Evolutionary conservation across 1,140 invertebrate species (phyloP), one percentile per base, ranked within the genome.

Genomic region (Micrasema longulum): DNA sequence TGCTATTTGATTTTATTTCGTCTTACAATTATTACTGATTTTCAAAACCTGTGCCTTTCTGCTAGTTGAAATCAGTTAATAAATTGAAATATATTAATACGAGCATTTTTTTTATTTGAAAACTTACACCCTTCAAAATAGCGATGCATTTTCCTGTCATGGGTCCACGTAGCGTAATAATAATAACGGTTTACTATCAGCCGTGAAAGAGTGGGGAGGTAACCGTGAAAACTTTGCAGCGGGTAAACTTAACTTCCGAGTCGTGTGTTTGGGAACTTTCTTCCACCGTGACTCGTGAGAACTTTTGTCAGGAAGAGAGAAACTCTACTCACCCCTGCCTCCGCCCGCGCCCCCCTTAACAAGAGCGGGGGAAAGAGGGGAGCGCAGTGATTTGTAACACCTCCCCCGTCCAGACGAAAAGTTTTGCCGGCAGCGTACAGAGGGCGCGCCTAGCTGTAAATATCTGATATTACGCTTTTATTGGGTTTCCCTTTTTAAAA

Each of bases 331-430:
- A 22, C 16, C 50, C 20, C 22, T 7, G 6, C 48, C 20, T 10
- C 12, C 48, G 18, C 48, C 5, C 16, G 16, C 48, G 12, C 2
- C 20, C 16, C n/a, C n/a, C 53, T n/a, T 5, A 18, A 14, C 5
- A 26, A 1, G 5, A 23, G 0, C n/a, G 55, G n/a, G 14, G 35
- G n/a, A 6, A 12, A 11, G 26, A 14, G n/a, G n/a, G 31, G 23
- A 31, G 53, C 26, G 50, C 22, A 53, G 50, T 53, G 52, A 55
- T 55, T 55, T 31, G 35, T 20, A 60, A 60, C 55, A 60, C 55
- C 55, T 41, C 55, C 55, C 53, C 55, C 35, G 22, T 31, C 55
- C 36, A 60, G 55, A 60, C 55, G 55, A 60, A 60, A 60, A 60
- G n/a, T 60, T 60, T 18, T n/a, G 35, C 55, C 35, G 55, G 35